Evolutionary conservation across 2,888 invertebrate species (phyloP), one percentile per base, ranked within the genome.

Genomic region (Stegana nigrithorax): DNA sequence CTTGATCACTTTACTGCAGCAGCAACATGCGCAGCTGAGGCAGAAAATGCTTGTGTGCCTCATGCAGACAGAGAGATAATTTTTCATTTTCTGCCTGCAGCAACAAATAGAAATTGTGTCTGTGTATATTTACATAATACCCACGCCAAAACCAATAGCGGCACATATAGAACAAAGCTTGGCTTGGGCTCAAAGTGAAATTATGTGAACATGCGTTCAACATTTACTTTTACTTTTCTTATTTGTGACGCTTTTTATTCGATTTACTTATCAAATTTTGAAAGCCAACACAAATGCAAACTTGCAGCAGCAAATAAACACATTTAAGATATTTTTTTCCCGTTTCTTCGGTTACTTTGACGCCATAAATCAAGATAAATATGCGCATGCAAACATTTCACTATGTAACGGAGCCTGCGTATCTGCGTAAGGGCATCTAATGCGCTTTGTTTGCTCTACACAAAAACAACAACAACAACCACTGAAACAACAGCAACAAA

Each of bases 171-270:
- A 47, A 44, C n/a, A 32, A 47, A 50, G 51, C n/a, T 39, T 14
- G 23, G 29, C 58, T 27, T 58, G 23, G 59, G 47, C 68, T 68
- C 62, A 75, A 60, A 73, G 78, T 78, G 77, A 76, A n/a, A 55
- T 44, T n/a, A n/a, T n/a, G n/a, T n/a, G n/a, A n/a, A n/a, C n/a
- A n/a, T n/a, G n/a, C n/a, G n/a, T n/a, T n/a, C n/a, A n/a, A n/a
- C n/a, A n/a, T 57, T 61, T 71, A 67, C 74, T 78, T 78, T 78
- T 73, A 75, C 71, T 73, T 70, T 67, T 62, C 19, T 53, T n/a
- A n/a, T n/a, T n/a, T n/a, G n/a, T n/a, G n/a, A n/a, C n/a, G n/a
- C n/a, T 55, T 5, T 10, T 1, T 21, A 25, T n/a, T 8, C 3
- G 17, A 14, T 12, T 36, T 55, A 10, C 36, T 32, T 32, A 36